Percentiles rank a stretch among this genome's conserved stretches.
Evolutionary conservation across 2,797 vertebrate species (phyloP).

Genomic region (Pseudochirops cupreus): DNA sequence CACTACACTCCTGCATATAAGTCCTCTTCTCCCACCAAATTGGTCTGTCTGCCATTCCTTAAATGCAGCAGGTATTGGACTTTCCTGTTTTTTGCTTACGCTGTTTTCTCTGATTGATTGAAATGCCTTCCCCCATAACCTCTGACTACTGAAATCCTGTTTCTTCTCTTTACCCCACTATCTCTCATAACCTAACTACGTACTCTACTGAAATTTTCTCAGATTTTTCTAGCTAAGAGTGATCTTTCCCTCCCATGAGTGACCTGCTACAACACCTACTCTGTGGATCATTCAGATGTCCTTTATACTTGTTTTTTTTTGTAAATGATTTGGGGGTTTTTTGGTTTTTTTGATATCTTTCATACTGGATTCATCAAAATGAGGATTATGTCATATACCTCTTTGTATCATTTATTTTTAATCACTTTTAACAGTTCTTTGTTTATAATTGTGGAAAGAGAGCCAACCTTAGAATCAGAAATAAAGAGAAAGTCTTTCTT

Average conservation of each 20-base stretch:
- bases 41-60: neutral
- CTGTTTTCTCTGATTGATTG: neutral
- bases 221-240: neutral
- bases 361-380: neutral
- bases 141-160: neutral
- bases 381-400: neutral
- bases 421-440: neutral
- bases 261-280: neutral
- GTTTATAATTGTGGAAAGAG: neutral
- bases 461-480: neutral
- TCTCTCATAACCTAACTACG: neutral
- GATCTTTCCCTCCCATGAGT: neutral
- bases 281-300: neutral
- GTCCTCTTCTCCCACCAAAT: neutral
- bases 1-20: neutral
- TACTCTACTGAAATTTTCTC: neutral
- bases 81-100: neutral
- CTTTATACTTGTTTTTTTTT: neutral
- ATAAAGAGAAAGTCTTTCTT: neutral
- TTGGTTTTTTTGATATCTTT: neutral
- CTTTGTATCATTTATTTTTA: neutral
- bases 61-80: neutral
- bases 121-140: neutral
- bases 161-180: neutral
- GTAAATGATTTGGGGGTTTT: neutral